Base-by-base conservation (phyloP, 2,113 vertebrate genomes). In the Smithornis capensis region DNA sequence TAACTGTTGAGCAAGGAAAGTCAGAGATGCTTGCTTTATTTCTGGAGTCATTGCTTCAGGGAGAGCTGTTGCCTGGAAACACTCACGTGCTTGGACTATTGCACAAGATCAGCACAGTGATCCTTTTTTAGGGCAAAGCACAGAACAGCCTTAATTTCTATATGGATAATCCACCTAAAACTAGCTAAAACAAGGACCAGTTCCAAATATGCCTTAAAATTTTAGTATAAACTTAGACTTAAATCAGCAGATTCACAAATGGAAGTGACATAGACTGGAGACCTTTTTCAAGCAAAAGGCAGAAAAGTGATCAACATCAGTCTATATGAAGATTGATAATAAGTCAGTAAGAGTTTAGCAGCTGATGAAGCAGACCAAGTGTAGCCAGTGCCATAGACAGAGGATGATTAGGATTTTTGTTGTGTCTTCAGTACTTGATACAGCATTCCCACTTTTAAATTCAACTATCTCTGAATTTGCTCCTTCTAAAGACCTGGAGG, bases 101-200 rank as follows among this genome's bases (percentile, higher is more conserved):
- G 9, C 2, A 19, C 0, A 1, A 70, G 37, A 84, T 23, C 35
- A 57, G 16, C 31, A 6, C 10, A 6, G 7, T 1, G 3, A 47
- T 57, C 60, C 33, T 21, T n/a, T n/a, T 42, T 82, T 62, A n/a
- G 38, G 37, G 25, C 14, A 75, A 56, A 55, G 42, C 28, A 28
- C 53, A 44, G 33, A 81, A 67, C 52, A 74, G 33, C n/a, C 19
- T 50, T 60, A 76, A 64, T 33, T 81, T 63, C 55, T 81, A 38
- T 45, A 31, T 2, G 50, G 55, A 25, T 89, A 77, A 65, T 83
- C 74, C 37, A 76, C 77, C 37, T 60, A 14, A 52, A 95, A 55
- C 47, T 55, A 31, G 33, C 27, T 40, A 35, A 60, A 86, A 29
- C n/a, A 80, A 86, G 40, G 21, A 64, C 29, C 40, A 14, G 44